Base-by-base conservation (phyloP, 2,113 vertebrate genomes). In the Aramus guarauna region DNA sequence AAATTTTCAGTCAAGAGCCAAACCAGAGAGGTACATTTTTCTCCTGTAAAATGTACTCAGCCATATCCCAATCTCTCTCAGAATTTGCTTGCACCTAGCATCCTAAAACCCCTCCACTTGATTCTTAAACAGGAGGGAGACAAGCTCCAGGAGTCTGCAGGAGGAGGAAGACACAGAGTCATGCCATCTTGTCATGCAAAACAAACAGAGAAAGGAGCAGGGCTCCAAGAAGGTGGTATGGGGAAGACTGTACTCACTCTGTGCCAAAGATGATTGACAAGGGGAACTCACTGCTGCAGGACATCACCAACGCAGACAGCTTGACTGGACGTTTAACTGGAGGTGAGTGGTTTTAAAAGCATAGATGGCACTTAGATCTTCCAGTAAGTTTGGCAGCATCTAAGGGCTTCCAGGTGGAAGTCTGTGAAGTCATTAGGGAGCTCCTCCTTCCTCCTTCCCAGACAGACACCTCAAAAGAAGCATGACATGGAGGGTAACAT, bases 1-100 rank as follows among this genome's bases (percentile, higher is more conserved):
- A 71, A 82, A 71, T 85, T 77, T 91, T 94, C 89, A 95, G 87
- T 64, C 87, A 95, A 95, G 63, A 85, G 63, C 41, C 82, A 92
- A 83, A 94, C 64, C 13, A 80, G 68, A 97, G 72, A 87, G 30
- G 67, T 34, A 90, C 43, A 83, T 72, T 93, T 93, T 97, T 66
- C 47, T 37, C 41, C 79, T 75, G n/a, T 45, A 93, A 94, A 94
- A 92, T 77, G 34, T 72, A 64, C 37, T 95, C 89, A 68, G 45
- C 6, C 55, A 64, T 52, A 37, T 77, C 47, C 37, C 63, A 68
- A 1, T 72, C 47, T 45, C 60, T 36, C 53, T 63, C 67, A 74
- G 56, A 52, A 75, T 62, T 85, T 3, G 3, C 59, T 84, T 52
- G 59, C 58, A 95, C 26, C 26, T 36, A 78, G 36, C 55, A 74